A percentile compares a stretch with the other conserved stretches of the same genome.
phyloP scores from a whole-genome alignment of 2,797 vertebrate genomes.

The Craterocephalus amniculus region DNA sequence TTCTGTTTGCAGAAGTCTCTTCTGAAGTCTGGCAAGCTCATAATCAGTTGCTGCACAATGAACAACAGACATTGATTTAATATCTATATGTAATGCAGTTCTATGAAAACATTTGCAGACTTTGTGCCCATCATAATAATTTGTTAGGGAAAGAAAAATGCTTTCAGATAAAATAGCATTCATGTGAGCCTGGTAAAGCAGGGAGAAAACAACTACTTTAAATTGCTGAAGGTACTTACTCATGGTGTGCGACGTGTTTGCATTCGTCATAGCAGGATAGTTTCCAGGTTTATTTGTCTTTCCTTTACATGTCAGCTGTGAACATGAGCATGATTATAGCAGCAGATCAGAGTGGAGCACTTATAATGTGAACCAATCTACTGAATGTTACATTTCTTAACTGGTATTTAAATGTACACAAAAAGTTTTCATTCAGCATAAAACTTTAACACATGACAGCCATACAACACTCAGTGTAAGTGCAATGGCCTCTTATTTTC shows the following conservation, averaged over 20 bases:
- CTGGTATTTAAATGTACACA: background rate
- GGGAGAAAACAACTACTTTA: background rate
- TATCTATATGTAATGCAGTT: background rate
- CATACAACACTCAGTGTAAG: background rate
- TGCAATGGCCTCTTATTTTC: background rate
- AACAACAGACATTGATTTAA: constrained; percentile 1
- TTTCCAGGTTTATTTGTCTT: constrained; percentile 73
- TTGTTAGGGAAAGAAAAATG: background rate
- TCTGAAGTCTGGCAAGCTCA: constrained; percentile 89
- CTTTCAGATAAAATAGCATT: background rate
- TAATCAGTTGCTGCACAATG: constrained; percentile 77
- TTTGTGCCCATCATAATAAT: background rate
- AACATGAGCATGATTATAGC: constrained; percentile 50
- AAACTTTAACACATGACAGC: constrained; percentile 3
- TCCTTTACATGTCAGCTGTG: constrained; percentile 88
- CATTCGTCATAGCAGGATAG: constrained; percentile 55
- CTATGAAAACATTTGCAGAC: background rate
- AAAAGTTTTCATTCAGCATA: background rate
- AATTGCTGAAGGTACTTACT: constrained; percentile 78
- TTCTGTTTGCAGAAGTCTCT: constrained; percentile 90
- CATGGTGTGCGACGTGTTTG: constrained; percentile 77
- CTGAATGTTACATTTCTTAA: background rate
- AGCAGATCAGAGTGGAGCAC: background rate
- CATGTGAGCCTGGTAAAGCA: background rate
- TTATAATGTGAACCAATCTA: background rate